phyloP scores from a whole-genome alignment of 2,113 vertebrate species.

The Oxygymnocypris stewartii region DNA sequence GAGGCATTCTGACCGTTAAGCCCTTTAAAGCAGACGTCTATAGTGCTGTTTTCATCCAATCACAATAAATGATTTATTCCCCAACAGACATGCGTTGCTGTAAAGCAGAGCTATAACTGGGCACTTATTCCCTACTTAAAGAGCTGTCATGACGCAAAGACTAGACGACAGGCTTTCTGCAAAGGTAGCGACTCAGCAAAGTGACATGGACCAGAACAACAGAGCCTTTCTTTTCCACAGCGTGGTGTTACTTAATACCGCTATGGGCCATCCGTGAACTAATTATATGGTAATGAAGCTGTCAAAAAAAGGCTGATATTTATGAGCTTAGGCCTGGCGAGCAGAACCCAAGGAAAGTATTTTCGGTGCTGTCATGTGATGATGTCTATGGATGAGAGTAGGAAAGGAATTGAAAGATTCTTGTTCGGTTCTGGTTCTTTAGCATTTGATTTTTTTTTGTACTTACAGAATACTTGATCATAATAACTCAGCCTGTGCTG shows the following conservation, averaged over 20 bases:
- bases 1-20: slow-evolving; percentile 36
- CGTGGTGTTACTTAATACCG: slow-evolving; percentile 16
- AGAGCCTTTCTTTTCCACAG: slow-evolving; percentile 19
- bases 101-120: slow-evolving; percentile 51
- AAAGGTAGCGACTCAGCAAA: slow-evolving; percentile 53
- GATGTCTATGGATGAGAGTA: neutral
- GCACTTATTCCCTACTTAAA: slow-evolving; percentile 48
- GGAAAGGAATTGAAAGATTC: neutral
- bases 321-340: slow-evolving; percentile 9
- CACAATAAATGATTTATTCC: slow-evolving; percentile 58
- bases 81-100: slow-evolving; percentile 51
- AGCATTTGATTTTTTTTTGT: neutral
- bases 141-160: slow-evolving; percentile 45
- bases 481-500: neutral
- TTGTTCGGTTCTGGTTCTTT: neutral
- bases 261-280: slow-evolving; percentile 33
- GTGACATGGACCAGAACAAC: slow-evolving; percentile 43
- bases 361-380: neutral
- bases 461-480: neutral
- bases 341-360: slow-evolving; percentile 1
- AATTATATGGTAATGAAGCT: slow-evolving; percentile 49
- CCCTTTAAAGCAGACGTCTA: slow-evolving; percentile 43
- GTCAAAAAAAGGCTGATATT: slow-evolving; percentile 35
- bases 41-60: slow-evolving; percentile 47
- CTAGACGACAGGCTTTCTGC: slow-evolving; percentile 52